A percentile compares a stretch with the other conserved stretches of the same genome.
Evolutionary conservation across 2,888 invertebrate genomes (phyloP).

Genomic region (Meandrusa payeni): DNA sequence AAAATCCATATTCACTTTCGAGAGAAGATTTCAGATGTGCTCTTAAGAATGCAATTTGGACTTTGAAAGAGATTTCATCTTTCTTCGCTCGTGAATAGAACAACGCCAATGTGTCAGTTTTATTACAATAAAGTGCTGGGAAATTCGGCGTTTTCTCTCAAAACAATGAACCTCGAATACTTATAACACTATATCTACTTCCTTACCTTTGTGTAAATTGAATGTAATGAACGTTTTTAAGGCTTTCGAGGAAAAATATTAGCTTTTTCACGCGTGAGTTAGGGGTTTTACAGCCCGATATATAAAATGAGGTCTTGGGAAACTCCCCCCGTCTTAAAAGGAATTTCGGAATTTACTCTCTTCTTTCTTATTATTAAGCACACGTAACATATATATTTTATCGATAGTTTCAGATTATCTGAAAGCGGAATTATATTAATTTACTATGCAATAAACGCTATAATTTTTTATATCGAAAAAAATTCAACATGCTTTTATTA

Average conservation of each 20-base stretch:
- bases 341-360: conserved; percentile 37
- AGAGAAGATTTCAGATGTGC: too few relatives aligned
- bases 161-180: conserved; percentile 27
- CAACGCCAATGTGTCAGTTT: conserved; percentile 10
- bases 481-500: too few relatives aligned
- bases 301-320: conserved; percentile 44
- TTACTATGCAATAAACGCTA: too few relatives aligned
- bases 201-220: conserved; percentile 39
- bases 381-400: conserved; percentile 19
- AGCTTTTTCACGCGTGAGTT: conserved; percentile 50
- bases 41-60: not conserved
- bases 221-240: conserved; percentile 51
- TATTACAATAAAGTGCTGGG: not conserved
- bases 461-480: too few relatives aligned
- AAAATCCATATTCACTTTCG: too few relatives aligned
- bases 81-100: not conserved
- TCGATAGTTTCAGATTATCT: not conserved
- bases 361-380: conserved; percentile 30
- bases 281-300: conserved; percentile 43
- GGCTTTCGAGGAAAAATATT: conserved; percentile 48
- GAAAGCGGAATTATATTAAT: too few relatives aligned
- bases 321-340: conserved; percentile 36
- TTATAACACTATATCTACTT: conserved; percentile 32
- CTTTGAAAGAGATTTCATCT: conserved; percentile 10
- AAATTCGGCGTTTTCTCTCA: not conserved